Evolutionary conservation across 2,113 vertebrate species (phyloP), one percentile per base, ranked within the genome.

Genomic region (Peromyscus polionotus): DNA sequence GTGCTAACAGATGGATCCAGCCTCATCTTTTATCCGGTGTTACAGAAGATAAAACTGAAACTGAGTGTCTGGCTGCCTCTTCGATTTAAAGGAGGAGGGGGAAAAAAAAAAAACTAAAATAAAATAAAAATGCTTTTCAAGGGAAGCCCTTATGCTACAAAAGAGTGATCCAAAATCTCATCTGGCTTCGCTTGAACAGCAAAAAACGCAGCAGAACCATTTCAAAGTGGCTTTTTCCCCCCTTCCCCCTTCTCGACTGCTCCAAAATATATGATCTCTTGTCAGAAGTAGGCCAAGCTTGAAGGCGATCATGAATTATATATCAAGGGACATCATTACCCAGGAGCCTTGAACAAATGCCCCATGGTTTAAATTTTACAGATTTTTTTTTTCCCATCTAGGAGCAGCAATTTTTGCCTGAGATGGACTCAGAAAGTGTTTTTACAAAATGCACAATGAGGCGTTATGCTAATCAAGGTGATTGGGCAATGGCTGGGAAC

Each of bases 1-100:
- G 96, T 98, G 96, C 88, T 97, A 96, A 96, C 98, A 98, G 98
- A 98, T 98, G 98, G 97, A 85, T 57, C 63, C 97, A 94, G 88
- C 89, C 94, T 95, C 92, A 89, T 97, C 73, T 97, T 98, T 97
- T 98, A 94, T 97, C 97, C 91, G 94, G 87, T 94, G 92, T 97
- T 97, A 96, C 75, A 95, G 89, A 39, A 96, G 92, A 36, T 96
- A 91, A 93, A 97, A 96, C 93, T 95, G 93, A 96, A 97, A 96
- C 87, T 65, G 81, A 70, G 86, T 93, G 97, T 93, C 76, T 90
- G 48, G 94, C 90, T 97, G 96, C 92, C 84, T 96, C 87, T 96
- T 97, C 92, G 20, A 88, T 92, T 98, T 90, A 92, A 94, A 87
- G 96, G 77, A 88, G 65, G 57, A 39, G 77, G 86, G 86, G 85